Evolutionary conservation across 35 echinoderm and acorn worm species (phyloP).

Genomic region (Hemicentrotus pulcherrimus): DNA sequence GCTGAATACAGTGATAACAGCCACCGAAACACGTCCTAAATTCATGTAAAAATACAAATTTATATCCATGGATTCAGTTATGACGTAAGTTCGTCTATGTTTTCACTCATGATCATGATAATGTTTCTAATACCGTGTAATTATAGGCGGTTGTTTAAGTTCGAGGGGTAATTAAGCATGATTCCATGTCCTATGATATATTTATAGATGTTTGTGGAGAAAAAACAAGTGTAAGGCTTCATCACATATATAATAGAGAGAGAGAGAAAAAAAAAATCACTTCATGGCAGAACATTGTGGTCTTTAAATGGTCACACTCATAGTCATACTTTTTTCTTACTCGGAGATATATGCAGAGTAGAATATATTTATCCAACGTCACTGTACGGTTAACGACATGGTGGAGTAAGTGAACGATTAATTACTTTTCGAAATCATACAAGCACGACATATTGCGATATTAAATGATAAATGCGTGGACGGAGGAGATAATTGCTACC

Average conservation of each 20-base stretch:
- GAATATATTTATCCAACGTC: not conserved
- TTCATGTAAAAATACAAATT: not conserved
- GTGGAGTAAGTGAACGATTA: not conserved
- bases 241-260: no score
- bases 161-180: not conserved
- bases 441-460: not conserved
- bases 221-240: not conserved
- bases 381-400: not conserved
- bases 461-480: not conserved
- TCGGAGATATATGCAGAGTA: no score
- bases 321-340: no score
- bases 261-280: no score
- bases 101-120: not conserved
- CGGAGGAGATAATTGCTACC: not conserved
- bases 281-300: no score
- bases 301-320: no score
- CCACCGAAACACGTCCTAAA: not conserved
- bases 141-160: not conserved
- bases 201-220: not conserved
- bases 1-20: slow-evolving; percentile 17
- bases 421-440: not conserved
- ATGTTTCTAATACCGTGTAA: not conserved
- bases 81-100: not conserved
- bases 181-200: not conserved
- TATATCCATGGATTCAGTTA: not conserved